Percentiles rank a stretch among this genome's conserved stretches.
These are phyloP conservation scores for Silvanus unidentatus DNA, from an alignment of 2,888 invertebrate genomes.

Conservation along the genomic window DNA sequence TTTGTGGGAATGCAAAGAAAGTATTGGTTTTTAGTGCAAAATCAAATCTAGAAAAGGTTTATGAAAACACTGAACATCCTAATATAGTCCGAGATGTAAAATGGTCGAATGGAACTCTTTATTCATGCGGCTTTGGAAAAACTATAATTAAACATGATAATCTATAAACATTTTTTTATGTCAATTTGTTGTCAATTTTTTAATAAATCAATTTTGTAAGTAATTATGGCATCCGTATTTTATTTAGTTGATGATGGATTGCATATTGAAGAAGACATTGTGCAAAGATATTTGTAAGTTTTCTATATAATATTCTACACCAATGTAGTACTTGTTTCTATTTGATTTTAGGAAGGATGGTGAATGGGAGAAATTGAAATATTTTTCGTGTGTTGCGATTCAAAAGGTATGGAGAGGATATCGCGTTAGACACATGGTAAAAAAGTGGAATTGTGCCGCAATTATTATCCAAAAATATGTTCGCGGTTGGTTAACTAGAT, in stretches of 20 bases:
- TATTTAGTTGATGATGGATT: constrained; percentile 31
- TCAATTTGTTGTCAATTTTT: not conserved
- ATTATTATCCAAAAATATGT: constrained; percentile 36
- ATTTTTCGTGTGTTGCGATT: constrained; percentile 36
- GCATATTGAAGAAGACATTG: constrained; percentile 27
- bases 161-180: not conserved
- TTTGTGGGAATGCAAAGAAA: constrained; percentile 47
- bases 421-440: constrained; percentile 27
- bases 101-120: constrained; percentile 50
- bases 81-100: constrained; percentile 54
- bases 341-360: constrained; percentile 12
- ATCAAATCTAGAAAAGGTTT: constrained; percentile 5
- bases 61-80: constrained; percentile 42
- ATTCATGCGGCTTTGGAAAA: constrained; percentile 57
- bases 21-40: constrained; percentile 44
- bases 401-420: constrained; percentile 38
- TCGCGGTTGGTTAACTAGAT: constrained; percentile 35
- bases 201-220: not conserved
- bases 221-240: constrained; percentile 41
- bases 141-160: constrained; percentile 41
- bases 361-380: constrained; percentile 21
- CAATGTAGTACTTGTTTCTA: not conserved
- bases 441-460: constrained; percentile 28
- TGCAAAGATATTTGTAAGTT: constrained; percentile 27
- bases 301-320: not conserved